These are phyloP conservation scores for Galaxea fascicularis DNA, from an alignment of 92 coral and sea anemone species.

Conservation along the genomic window DNA sequence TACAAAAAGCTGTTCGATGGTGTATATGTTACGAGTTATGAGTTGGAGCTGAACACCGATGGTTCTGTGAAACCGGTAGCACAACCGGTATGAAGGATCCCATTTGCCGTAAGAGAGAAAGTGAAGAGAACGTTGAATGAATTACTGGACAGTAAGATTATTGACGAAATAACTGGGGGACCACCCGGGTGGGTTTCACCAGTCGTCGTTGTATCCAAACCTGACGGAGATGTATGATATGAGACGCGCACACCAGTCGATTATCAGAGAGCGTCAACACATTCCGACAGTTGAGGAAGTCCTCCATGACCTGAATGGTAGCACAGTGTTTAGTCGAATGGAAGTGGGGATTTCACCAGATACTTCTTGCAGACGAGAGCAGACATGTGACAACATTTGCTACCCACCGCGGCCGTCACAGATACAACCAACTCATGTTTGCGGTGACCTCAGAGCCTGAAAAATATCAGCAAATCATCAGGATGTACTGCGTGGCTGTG, in stretches of 20 bases:
- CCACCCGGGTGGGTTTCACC: constrained; percentile 49
- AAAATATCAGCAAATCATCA: constrained; percentile 39
- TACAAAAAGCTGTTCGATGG: constrained; percentile 26
- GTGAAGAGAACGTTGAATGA: constrained; percentile 23
- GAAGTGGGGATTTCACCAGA: constrained; percentile 49
- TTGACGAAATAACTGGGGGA: constrained; percentile 41
- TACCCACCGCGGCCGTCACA: constrained; percentile 28
- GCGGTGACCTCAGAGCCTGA: constrained; percentile 38
- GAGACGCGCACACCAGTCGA: constrained; percentile 24
- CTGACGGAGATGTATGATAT: constrained; percentile 36
- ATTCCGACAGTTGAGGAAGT: constrained; percentile 43
- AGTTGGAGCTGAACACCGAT: constrained; percentile 31
- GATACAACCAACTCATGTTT: constrained; percentile 38
- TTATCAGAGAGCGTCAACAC: constrained; percentile 44
- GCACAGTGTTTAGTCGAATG: constrained; percentile 30
- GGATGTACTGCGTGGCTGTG: constrained; percentile 30
- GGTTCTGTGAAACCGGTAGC: no score
- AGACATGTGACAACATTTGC: no score
- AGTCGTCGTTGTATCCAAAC: constrained; percentile 27
- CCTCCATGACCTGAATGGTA: constrained; percentile 46
- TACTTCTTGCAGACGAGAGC: constrained; percentile 41
- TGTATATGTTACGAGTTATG: constrained; percentile 29
- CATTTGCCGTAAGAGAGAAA: constrained; percentile 23
- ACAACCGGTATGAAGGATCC: constrained; percentile 25
- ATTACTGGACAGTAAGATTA: constrained; percentile 13